Conservation (phyloP, 2,113 vertebrate genomes). For the Xiphophorus maculatus region DNA sequence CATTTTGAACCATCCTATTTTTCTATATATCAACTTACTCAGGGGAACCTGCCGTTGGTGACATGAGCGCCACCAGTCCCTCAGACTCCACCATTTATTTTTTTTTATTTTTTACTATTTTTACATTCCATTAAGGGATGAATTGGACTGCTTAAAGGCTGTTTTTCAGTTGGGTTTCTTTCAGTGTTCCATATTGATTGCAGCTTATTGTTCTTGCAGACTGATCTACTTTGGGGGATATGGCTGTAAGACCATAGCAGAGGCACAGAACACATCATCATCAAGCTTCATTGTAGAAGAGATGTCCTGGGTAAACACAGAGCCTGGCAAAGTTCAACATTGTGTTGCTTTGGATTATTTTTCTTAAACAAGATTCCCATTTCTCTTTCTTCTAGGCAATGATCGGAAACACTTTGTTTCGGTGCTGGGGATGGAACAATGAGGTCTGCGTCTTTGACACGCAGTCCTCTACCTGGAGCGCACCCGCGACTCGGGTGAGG, state of each 20-base stretch:
- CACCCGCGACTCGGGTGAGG: slow-evolving; percentile 69
- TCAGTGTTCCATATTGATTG: not conserved
- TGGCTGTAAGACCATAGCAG: slow-evolving; percentile 71
- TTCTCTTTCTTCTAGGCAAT: slow-evolving; percentile 34
- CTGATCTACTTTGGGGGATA: slow-evolving; percentile 81
- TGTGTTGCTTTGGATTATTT: not conserved
- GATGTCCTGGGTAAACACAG: slow-evolving; percentile 70
- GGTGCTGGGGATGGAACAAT: slow-evolving; percentile 80
- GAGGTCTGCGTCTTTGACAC: slow-evolving; percentile 75
- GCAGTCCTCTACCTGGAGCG: slow-evolving; percentile 61
- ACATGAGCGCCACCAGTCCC: not conserved
- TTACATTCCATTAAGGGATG: not conserved
- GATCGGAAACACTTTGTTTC: slow-evolving; percentile 61
- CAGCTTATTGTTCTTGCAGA: slow-evolving; percentile 33
- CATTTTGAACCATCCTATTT: not conserved
- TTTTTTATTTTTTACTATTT: not conserved
- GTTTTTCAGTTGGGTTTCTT: not conserved
- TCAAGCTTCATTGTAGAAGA: slow-evolving; percentile 73
- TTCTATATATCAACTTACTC: not conserved
- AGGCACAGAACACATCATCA: slow-evolving; percentile 52
- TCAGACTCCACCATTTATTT: not conserved
- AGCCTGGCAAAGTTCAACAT: not conserved
- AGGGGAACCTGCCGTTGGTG: not conserved
- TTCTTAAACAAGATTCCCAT: not conserved
- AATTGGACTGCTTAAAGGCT: not conserved